phyloP scores from a whole-genome alignment of 2,888 invertebrate genomes.

The Aphelenchoides bicaudatus region DNA sequence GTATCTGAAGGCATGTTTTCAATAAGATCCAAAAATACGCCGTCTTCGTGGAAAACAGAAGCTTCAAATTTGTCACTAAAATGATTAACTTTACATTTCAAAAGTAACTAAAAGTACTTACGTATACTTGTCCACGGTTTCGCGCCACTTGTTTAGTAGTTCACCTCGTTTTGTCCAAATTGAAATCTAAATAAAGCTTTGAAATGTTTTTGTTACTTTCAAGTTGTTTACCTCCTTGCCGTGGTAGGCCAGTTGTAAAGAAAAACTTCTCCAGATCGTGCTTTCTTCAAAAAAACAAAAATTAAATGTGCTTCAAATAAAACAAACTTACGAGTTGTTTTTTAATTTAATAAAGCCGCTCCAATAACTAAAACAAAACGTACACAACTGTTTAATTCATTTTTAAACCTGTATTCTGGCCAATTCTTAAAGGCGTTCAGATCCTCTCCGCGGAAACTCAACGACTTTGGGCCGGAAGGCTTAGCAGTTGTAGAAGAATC shows the following conservation, averaged over 20 bases:
- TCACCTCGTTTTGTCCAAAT: constrained; percentile 52
- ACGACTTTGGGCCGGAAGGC: constrained; percentile 9
- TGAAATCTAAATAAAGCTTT: too few species aligned
- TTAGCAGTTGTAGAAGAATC: constrained; percentile 5
- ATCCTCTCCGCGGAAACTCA: constrained; percentile 45
- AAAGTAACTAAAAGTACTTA: constrained; percentile 12
- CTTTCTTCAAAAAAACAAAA: constrained; percentile 18
- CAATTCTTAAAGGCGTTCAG: constrained; percentile 51
- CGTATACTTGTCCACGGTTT: constrained; percentile 53
- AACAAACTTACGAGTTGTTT: constrained; percentile 38
- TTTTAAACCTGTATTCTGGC: constrained; percentile 57
- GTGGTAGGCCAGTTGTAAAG: constrained; percentile 57
- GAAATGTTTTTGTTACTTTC: too few species aligned
- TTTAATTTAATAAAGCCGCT: constrained; percentile 51
- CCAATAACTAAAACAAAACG: too few species aligned
- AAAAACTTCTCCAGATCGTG: constrained; percentile 49
- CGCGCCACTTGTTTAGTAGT: constrained; percentile 50
- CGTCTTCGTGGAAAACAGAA: constrained; percentile 56
- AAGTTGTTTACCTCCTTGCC: too few species aligned
- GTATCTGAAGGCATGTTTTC: constrained; percentile 60
- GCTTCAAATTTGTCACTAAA: constrained; percentile 41
- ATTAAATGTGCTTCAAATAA: background rate
- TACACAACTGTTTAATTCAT: too few species aligned
- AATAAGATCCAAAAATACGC: constrained; percentile 56
- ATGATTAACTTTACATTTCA: background rate